These are phyloP conservation scores for Drosophila malerkotliana DNA, from an alignment of 1,140 invertebrate species.

Conservation along the genomic window DNA sequence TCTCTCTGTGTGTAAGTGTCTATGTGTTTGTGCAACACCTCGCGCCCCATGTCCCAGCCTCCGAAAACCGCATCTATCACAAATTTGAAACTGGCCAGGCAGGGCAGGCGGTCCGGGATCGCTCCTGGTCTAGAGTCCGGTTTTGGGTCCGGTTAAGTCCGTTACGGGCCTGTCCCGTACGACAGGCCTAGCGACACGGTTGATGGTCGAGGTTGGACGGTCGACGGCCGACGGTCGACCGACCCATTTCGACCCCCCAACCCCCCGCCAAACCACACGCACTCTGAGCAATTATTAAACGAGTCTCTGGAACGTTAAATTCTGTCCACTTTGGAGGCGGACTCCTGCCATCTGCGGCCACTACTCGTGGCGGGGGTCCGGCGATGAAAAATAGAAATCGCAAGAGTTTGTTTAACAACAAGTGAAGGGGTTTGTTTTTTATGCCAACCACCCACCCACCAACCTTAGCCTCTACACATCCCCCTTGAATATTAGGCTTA, in stretches of 20 bases:
- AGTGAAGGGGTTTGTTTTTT: constrained; percentile 79
- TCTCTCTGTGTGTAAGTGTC: constrained; percentile 18
- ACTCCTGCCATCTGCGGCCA: constrained; percentile 57
- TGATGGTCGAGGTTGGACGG: constrained; percentile 43
- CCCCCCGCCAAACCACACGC: constrained; percentile 68
- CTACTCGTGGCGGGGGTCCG: constrained; percentile 33
- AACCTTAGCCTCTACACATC: constrained; percentile 12
- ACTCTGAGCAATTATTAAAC: constrained; percentile 82
- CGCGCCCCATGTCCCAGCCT: constrained; percentile 71
- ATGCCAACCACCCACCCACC: constrained; percentile 28
- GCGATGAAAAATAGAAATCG: constrained; percentile 74
- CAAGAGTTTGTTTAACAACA: constrained; percentile 81
- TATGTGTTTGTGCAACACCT: constrained; percentile 61
- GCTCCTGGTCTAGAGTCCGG: constrained; percentile 18
- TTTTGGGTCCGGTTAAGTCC: constrained; percentile 42
- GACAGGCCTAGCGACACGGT: constrained; percentile 74
- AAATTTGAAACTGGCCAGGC: constrained; percentile 64
- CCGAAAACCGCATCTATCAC: constrained; percentile 80
- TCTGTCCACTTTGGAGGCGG: constrained; percentile 75
- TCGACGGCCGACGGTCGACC: constrained; percentile 16
- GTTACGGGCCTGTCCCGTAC: constrained; percentile 46
- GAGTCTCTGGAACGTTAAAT: constrained; percentile 82
- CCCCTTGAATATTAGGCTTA: constrained; percentile 38
- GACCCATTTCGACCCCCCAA: constrained; percentile 60
- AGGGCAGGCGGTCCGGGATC: constrained; percentile 36